These are phyloP conservation scores for Mastomys coucha DNA, from an alignment of 2,113 vertebrate species.

Conservation along the genomic window DNA sequence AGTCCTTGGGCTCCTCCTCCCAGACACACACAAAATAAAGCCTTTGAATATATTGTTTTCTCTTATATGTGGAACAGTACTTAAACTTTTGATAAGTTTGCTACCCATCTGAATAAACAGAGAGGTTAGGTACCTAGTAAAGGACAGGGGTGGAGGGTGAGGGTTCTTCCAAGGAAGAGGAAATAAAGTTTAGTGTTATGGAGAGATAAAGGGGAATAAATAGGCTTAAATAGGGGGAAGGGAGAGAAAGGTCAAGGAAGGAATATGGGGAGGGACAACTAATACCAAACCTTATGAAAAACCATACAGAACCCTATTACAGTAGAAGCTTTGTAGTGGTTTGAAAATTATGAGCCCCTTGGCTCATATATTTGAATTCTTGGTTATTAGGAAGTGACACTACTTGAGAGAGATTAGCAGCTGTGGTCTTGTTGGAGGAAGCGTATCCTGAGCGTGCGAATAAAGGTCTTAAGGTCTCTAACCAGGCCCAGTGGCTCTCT, in stretches of 20 bases:
- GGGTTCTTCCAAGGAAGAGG: background rate
- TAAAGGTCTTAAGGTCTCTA: background rate
- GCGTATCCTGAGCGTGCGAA: background rate
- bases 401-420: background rate
- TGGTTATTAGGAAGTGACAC: background rate
- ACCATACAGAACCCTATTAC: background rate
- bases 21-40: background rate
- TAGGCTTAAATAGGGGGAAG: background rate
- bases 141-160: background rate
- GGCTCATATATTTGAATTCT: background rate
- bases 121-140: background rate
- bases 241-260: background rate
- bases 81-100: background rate
- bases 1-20: background rate
- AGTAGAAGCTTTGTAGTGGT: background rate
- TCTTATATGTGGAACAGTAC: background rate
- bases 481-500: background rate
- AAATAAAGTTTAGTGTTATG: background rate
- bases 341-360: background rate
- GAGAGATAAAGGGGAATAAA: background rate
- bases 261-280: background rate
- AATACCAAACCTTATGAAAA: background rate
- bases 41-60: background rate
- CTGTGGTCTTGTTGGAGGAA: background rate
- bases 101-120: background rate